Conservation (phyloP, 2,113 vertebrate species). For the Tenrec ecaudatus region DNA sequence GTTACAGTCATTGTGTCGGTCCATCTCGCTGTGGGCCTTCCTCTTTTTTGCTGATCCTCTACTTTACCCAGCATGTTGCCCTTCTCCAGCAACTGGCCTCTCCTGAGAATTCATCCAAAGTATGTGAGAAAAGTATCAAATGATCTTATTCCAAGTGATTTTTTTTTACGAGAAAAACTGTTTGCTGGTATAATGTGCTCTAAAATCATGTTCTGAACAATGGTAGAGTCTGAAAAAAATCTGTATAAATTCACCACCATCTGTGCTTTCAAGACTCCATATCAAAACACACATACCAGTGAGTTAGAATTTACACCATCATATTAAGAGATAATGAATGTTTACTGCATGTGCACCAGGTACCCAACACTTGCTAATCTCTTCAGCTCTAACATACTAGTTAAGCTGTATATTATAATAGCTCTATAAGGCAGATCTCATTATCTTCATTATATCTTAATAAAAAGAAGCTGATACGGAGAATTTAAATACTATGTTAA, state of each 20-base stretch:
- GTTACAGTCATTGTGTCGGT: too few relatives aligned
- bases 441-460: conserved; percentile 6
- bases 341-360: neutral
- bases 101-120: too few relatives aligned
- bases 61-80: too few relatives aligned
- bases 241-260: neutral
- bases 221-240: conserved; percentile 18
- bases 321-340: neutral
- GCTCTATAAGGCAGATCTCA: neutral
- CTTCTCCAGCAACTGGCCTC: too few relatives aligned
- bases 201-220: neutral
- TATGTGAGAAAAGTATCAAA: neutral
- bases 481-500: neutral
- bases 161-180: conserved; percentile 28
- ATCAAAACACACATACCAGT: too few relatives aligned
- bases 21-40: too few relatives aligned
- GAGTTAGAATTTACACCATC: neutral
- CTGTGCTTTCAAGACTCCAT: neutral
- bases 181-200: neutral
- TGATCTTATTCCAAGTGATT: neutral
- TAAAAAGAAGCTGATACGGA: neutral
- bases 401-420: neutral
- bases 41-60: too few relatives aligned
- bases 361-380: neutral
- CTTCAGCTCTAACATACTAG: neutral